Conservation (phyloP, 2,888 invertebrate species). For the Fissipunctia ypsillon region DNA sequence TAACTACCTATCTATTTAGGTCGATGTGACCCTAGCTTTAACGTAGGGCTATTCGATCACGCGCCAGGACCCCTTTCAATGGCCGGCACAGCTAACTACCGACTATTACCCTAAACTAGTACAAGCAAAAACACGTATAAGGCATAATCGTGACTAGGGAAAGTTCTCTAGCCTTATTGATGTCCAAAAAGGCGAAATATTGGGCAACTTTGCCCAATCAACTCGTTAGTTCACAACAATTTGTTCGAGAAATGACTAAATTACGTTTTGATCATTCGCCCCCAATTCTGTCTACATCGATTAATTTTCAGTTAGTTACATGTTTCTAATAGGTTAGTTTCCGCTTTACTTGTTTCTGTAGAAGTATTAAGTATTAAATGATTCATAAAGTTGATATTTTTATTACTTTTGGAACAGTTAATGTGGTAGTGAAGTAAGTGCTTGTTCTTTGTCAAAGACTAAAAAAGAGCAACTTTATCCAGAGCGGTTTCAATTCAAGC, state of each 20-base stretch:
- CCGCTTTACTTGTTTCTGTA: conserved; percentile 11
- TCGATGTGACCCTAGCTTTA: conserved; percentile 16
- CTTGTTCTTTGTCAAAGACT: neutral
- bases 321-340: conserved; percentile 32
- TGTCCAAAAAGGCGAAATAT: conserved; percentile 13
- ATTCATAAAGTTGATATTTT: conserved; percentile 30
- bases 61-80: conserved; percentile 53
- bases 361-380: conserved; percentile 8
- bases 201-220: conserved; percentile 20
- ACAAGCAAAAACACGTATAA: conserved; percentile 61
- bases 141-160: conserved; percentile 65
- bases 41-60: conserved; percentile 21
- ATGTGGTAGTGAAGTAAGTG: conserved; percentile 8
- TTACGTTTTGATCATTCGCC: conserved; percentile 22
- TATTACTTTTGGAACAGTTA: neutral
- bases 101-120: conserved; percentile 70
- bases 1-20: neutral
- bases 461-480: neutral
- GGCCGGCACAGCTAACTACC: conserved; percentile 62
- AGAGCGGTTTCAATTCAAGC: neutral
- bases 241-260: conserved; percentile 25
- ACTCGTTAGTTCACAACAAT: conserved; percentile 10
- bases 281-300: conserved; percentile 12
- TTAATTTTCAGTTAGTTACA: conserved; percentile 19
- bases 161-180: conserved; percentile 46